These are phyloP conservation scores for Yasuhikotakia modesta DNA, from an alignment of 2,797 vertebrate species.

Conservation along the genomic window DNA sequence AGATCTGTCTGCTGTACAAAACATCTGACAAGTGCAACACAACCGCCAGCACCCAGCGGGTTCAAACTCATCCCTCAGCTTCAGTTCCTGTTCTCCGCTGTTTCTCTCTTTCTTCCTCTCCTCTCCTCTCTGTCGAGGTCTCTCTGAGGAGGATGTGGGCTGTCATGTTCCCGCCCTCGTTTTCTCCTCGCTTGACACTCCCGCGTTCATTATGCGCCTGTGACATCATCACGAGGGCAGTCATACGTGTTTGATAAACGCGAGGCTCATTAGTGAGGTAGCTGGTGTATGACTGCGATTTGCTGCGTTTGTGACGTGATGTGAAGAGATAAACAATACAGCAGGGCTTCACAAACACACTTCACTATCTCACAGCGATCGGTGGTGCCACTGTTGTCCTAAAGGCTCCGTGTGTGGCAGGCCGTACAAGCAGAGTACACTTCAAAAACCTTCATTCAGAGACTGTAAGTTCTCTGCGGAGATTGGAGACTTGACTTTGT, in stretches of 20 bases:
- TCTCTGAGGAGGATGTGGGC: slow-evolving; percentile 67
- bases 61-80: slow-evolving; percentile 61
- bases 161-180: slow-evolving; percentile 68
- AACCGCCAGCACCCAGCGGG: slow-evolving; percentile 57
- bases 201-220: slow-evolving; percentile 75
- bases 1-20: slow-evolving; percentile 53
- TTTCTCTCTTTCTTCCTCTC: slow-evolving; percentile 36
- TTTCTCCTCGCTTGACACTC: slow-evolving; percentile 67
- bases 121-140: slow-evolving; percentile 54
- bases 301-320: slow-evolving; percentile 54
- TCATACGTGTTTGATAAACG: slow-evolving; percentile 75
- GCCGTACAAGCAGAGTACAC: slow-evolving; percentile 32
- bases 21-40: slow-evolving; percentile 47
- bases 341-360: slow-evolving; percentile 49
- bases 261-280: slow-evolving; percentile 77
- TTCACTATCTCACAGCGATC: slow-evolving; percentile 32
- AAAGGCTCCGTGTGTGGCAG: slow-evolving; percentile 18
- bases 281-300: slow-evolving; percentile 66
- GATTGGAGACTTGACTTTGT: slow-evolving; percentile 42
- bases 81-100: slow-evolving; percentile 62
- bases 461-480: slow-evolving; percentile 28
- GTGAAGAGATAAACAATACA: slow-evolving; percentile 56
- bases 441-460: slow-evolving; percentile 42
- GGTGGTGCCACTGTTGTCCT: slow-evolving; percentile 23
- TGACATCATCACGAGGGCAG: slow-evolving; percentile 81